Conservation (phyloP, 2,888 invertebrate species). For the Ametastegia equiseti region DNA sequence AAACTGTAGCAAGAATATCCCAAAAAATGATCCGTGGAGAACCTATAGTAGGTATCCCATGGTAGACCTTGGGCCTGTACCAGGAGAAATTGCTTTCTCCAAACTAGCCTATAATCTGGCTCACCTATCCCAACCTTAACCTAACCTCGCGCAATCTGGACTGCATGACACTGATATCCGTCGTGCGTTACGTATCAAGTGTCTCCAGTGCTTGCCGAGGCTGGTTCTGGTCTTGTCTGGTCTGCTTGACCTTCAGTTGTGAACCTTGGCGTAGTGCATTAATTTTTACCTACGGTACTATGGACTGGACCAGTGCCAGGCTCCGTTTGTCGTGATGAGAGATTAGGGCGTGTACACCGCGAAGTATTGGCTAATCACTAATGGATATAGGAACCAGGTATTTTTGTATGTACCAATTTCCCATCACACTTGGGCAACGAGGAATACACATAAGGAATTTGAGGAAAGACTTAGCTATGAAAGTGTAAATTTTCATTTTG, state of each 20-base stretch:
- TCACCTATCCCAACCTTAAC: background rate
- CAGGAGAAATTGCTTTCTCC: background rate
- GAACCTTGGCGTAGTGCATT: background rate
- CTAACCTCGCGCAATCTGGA: slow-evolving; percentile 19
- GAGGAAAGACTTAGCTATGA: no score
- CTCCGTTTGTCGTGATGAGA: background rate
- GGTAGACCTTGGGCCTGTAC: background rate
- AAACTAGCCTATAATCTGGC: background rate
- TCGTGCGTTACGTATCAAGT: slow-evolving; percentile 22
- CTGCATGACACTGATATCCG: slow-evolving; percentile 9
- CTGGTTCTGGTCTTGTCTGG: no score
- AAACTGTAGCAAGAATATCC: background rate
- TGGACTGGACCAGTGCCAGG: slow-evolving; percentile 4
- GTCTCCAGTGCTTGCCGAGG: background rate
- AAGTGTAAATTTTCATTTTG: no score
- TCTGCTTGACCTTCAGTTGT: slow-evolving; percentile 6
- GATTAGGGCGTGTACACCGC: background rate
- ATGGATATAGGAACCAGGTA: background rate
- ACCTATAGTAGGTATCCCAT: background rate
- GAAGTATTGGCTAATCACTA: background rate
- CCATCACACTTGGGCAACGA: no score
- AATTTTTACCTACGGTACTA: background rate
- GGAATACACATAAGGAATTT: no score
- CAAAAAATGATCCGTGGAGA: slow-evolving; percentile 13
- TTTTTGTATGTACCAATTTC: background rate